These are phyloP conservation scores for Stylophora pistillata DNA, from an alignment of 64 coral and sea anemone species.

Conservation along the genomic window DNA sequence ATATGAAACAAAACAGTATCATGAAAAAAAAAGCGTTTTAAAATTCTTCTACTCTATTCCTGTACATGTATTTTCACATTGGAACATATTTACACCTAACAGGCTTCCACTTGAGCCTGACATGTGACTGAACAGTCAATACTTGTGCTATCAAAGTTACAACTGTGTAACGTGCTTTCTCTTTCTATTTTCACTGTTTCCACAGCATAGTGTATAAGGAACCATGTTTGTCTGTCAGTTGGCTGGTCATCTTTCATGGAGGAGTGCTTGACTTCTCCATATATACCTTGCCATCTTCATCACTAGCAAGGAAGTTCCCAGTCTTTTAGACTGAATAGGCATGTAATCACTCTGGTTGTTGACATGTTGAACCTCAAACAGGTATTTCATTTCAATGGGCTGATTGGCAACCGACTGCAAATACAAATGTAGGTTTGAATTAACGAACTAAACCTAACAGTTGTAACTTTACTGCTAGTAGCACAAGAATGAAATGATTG, in stretches of 20 bases:
- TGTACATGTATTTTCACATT: too few relatives aligned
- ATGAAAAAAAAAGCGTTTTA: too few relatives aligned
- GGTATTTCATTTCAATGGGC: neutral
- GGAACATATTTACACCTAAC: too few relatives aligned
- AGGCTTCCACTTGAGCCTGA: too few relatives aligned
- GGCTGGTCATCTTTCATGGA: neutral
- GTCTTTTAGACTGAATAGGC: neutral
- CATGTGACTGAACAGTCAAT: too few relatives aligned
- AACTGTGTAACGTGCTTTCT: too few relatives aligned
- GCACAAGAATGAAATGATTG: too few relatives aligned
- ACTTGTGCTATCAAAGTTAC: too few relatives aligned
- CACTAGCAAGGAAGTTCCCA: neutral
- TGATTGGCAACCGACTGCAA: neutral
- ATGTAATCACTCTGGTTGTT: neutral
- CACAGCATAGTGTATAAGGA: neutral
- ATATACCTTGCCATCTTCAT: neutral
- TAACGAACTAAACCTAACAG: neutral
- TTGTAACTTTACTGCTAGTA: neutral
- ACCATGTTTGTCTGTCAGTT: constrained; percentile 1
- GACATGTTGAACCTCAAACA: neutral
- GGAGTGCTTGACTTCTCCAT: neutral
- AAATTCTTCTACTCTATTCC: too few relatives aligned
- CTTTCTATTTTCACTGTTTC: too few relatives aligned
- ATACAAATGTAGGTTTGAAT: neutral
- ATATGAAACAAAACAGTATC: too few relatives aligned